phyloP scores from a whole-genome alignment of 2,888 invertebrate species.

The Ectemnius continuus region DNA sequence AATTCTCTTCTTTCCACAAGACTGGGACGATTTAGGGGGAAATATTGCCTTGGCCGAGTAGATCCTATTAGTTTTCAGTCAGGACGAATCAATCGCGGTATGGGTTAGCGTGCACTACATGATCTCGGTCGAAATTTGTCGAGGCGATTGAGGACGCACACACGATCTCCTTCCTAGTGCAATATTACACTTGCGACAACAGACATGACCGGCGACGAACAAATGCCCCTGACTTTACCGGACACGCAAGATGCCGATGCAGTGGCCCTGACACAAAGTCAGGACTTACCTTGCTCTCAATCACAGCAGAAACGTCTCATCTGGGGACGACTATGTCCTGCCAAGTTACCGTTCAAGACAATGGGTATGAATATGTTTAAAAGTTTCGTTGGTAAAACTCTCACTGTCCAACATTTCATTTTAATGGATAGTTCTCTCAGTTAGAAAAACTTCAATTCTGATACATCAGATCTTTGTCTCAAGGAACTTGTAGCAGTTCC shows the following conservation, averaged over 20 bases:
- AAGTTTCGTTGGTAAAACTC: conserved; percentile 1
- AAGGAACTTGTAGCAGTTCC: background rate
- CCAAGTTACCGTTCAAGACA: conserved; percentile 34
- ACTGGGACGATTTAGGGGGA: no score
- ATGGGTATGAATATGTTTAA: conserved; percentile 47
- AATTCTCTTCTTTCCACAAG: no score
- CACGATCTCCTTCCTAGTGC: background rate
- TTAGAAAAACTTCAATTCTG: background rate
- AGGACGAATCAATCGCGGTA: conserved; percentile 17
- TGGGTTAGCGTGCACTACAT: conserved; percentile 15
- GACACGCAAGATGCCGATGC: conserved; percentile 68
- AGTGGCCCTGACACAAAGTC: conserved; percentile 63
- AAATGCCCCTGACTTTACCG: conserved; percentile 59
- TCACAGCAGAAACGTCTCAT: conserved; percentile 37
- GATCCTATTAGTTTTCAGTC: background rate
- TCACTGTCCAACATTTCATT: background rate
- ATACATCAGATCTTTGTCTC: background rate
- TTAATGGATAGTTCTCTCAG: background rate
- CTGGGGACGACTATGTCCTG: conserved; percentile 69
- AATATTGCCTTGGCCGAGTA: no score
- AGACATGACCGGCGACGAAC: conserved; percentile 47
- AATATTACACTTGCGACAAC: conserved; percentile 21
- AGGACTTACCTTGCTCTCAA: conserved; percentile 40
- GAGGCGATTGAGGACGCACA: conserved; percentile 22
- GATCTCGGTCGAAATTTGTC: background rate